These are phyloP conservation scores for Cynodonichthys magdalenae DNA, from an alignment of 2,797 vertebrate genomes.

Conservation along the genomic window DNA sequence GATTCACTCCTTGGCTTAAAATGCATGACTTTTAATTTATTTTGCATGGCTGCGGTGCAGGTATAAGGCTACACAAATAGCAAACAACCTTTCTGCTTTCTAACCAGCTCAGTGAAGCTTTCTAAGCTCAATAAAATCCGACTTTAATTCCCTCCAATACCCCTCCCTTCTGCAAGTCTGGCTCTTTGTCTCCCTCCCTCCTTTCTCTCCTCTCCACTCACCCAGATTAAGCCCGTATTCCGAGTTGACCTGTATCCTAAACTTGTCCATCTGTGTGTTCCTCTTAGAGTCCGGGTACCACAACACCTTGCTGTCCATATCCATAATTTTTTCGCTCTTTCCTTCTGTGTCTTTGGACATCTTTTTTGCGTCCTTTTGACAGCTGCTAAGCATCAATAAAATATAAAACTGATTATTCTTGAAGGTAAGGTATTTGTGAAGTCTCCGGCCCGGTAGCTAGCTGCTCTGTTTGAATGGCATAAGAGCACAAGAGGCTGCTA, in stretches of 20 bases:
- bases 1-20: too few species aligned
- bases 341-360: slow-evolving; percentile 84
- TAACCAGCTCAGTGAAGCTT: slow-evolving; percentile 3
- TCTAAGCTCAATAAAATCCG: slow-evolving; percentile 9
- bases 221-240: slow-evolving; percentile 88
- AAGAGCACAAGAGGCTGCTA: slow-evolving; percentile 2
- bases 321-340: slow-evolving; percentile 87
- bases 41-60: neutral
- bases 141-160: slow-evolving; percentile 12
- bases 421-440: neutral
- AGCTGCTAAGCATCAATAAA: neutral
- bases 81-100: neutral
- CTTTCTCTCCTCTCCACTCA: slow-evolving; percentile 75
- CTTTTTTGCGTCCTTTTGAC: slow-evolving; percentile 31
- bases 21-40: too few species aligned
- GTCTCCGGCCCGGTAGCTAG: neutral
- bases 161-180: slow-evolving; percentile 1
- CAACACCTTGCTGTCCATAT: slow-evolving; percentile 88
- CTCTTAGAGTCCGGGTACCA: slow-evolving; percentile 96
- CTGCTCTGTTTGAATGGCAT: neutral
- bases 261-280: slow-evolving; percentile 91
- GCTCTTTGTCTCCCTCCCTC: neutral
- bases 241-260: slow-evolving; percentile 85
- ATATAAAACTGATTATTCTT: slow-evolving; percentile 1
- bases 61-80: neutral